Conservation (phyloP, 2,113 vertebrate species). For the Amphilophus citrinellus region DNA sequence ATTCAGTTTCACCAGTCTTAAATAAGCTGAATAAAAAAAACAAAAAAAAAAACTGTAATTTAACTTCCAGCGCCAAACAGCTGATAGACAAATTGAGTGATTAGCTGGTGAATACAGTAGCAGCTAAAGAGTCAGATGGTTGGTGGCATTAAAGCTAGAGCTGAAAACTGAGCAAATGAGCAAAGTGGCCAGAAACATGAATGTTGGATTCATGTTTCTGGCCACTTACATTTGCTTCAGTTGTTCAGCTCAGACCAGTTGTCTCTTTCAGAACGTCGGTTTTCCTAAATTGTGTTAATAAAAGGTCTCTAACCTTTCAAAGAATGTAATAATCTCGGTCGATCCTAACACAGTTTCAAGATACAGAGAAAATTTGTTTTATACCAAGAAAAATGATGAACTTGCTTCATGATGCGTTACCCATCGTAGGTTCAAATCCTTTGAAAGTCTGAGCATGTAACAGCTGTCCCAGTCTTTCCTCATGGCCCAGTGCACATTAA, state of each 20-base stretch:
- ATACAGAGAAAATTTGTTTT: background rate
- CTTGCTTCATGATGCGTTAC: background rate
- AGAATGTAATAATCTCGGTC: background rate
- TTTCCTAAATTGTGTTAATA: background rate
- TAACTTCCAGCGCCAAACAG: background rate
- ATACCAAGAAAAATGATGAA: background rate
- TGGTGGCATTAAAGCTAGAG: background rate
- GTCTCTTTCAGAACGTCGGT: background rate
- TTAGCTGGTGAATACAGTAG: background rate
- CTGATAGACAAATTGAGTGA: background rate
- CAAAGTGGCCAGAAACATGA: background rate
- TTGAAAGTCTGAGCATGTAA: background rate
- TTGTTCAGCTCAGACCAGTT: background rate
- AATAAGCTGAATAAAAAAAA: no score
- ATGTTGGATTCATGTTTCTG: no score
- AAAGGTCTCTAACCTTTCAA: background rate
- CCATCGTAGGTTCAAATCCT: background rate
- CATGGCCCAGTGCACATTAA: background rate
- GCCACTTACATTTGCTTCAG: background rate
- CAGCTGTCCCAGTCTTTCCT: background rate
- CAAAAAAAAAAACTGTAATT: background rate
- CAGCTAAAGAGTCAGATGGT: background rate
- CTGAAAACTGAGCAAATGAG: background rate
- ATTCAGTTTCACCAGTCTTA: background rate
- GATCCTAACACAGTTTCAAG: background rate